These are phyloP conservation scores for Sebastes schlegelii DNA, from an alignment of 2,113 vertebrate genomes.

Conservation along the genomic window DNA sequence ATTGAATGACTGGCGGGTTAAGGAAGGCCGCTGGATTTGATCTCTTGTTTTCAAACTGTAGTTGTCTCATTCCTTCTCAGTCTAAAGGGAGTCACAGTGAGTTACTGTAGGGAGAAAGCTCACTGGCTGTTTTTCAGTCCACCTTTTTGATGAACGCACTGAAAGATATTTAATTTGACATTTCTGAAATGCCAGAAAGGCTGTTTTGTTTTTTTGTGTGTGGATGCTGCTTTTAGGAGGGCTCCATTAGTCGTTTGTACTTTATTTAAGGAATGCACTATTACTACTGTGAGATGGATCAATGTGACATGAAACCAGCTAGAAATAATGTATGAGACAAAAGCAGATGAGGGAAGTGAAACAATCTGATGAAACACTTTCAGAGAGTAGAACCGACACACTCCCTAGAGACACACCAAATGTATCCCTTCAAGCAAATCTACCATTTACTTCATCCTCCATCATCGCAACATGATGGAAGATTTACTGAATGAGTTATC, in stretches of 20 bases:
- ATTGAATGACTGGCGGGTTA: background rate
- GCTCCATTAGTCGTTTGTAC: background rate
- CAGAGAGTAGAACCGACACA: background rate
- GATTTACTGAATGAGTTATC: background rate
- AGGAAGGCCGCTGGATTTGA: background rate
- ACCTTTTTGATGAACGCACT: background rate
- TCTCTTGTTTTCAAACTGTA: conserved; percentile 6
- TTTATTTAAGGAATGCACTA: conserved; percentile 2
- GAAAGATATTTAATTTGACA: background rate
- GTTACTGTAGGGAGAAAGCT: conserved; percentile 6
- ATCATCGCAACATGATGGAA: background rate
- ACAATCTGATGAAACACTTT: background rate
- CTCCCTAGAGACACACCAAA: background rate
- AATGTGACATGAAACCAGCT: background rate
- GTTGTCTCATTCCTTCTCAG: background rate
- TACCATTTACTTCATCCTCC: background rate
- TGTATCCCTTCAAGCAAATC: background rate
- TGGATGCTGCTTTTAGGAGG: background rate
- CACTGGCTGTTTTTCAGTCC: background rate
- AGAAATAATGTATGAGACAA: background rate
- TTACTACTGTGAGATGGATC: background rate
- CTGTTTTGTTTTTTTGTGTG: conserved; percentile 7
- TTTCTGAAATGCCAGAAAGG: background rate
- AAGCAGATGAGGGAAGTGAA: background rate
- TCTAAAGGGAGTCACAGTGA: background rate